Evolutionary conservation across 92 coral and sea anemone species (phyloP), one percentile per base, ranked within the genome.

Genomic region (Palythoa caribaeorum): DNA sequence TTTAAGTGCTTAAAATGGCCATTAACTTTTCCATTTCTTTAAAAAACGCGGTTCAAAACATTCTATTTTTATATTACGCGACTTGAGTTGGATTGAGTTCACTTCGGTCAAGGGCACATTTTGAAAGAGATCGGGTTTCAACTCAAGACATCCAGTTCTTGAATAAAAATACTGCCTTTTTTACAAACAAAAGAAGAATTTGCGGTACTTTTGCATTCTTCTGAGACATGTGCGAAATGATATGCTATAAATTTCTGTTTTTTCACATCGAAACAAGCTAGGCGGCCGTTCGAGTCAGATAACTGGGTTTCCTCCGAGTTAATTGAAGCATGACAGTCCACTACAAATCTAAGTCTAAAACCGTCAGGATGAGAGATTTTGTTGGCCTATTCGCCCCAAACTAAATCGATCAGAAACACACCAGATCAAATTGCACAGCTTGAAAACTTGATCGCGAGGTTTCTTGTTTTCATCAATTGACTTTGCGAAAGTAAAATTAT

Each of bases 271-370:
- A 63, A 63, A 63, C 19, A 17, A 63, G 28, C 28, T 63, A 20
- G 21, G 70, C 70, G 20, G 50, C 35, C 70, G 5, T 8, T 47
- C 38, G 74, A 66, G 76, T 81, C 86, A 81, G 21, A 81, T 81
- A 81, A 65, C 86, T 66, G n/a, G 86, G 86, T 71, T 81, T 81
- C 59, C 86, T 44, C 86, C 60, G 86, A 66, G 86, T 44, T 68
- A 81, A 65, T 65, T 66, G 59, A 81, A 81, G 86, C 76, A n/a
- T 81, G 86, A 40, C 75, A 80, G 62, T 9, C 40, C 38, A 38
- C 16, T 80, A 80, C 28, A 80, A 80, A 80, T 80, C 75, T 74
- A 81, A 81, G 66, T 81, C 75, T 65, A 65, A 80, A 81, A 66
- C 47, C 86, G 66, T 52, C 66, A 37, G 73, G 86, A 80, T 81